Conservation (phyloP, 2,888 invertebrate species). For the Pecten maximus region DNA sequence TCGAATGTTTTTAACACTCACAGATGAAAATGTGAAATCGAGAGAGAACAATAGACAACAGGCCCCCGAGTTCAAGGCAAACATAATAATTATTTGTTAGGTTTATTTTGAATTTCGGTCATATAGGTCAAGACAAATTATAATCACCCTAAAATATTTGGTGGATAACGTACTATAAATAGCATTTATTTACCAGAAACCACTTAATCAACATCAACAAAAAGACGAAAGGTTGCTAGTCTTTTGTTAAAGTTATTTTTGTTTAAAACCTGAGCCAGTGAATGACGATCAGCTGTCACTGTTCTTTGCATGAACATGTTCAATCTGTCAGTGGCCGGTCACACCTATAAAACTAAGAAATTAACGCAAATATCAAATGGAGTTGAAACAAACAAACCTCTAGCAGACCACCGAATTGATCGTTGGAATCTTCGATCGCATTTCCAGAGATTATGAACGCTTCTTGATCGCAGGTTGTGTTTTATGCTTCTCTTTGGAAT, state of each 20-base stretch:
- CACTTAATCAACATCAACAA: too few relatives aligned
- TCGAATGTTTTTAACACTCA: too few relatives aligned
- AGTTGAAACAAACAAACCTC: not conserved
- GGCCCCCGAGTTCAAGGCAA: too few relatives aligned
- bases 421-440: not conserved
- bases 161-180: too few relatives aligned
- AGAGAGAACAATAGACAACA: too few relatives aligned
- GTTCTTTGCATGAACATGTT: conserved; percentile 31
- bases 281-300: not conserved
- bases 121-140: too few relatives aligned
- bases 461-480: not conserved
- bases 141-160: too few relatives aligned
- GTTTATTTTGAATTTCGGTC: too few relatives aligned
- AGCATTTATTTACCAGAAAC: too few relatives aligned
- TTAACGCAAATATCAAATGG: not conserved
- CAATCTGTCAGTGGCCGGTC: not conserved
- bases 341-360: not conserved
- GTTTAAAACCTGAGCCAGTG: not conserved
- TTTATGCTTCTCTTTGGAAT: conserved; percentile 26
- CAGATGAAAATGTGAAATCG: too few relatives aligned
- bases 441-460: not conserved
- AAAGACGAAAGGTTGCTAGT: too few relatives aligned
- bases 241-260: not conserved
- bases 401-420: not conserved
- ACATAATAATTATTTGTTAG: too few relatives aligned